phyloP scores from a whole-genome alignment of 2,888 invertebrate genomes.

The Apotomis turbidana region DNA sequence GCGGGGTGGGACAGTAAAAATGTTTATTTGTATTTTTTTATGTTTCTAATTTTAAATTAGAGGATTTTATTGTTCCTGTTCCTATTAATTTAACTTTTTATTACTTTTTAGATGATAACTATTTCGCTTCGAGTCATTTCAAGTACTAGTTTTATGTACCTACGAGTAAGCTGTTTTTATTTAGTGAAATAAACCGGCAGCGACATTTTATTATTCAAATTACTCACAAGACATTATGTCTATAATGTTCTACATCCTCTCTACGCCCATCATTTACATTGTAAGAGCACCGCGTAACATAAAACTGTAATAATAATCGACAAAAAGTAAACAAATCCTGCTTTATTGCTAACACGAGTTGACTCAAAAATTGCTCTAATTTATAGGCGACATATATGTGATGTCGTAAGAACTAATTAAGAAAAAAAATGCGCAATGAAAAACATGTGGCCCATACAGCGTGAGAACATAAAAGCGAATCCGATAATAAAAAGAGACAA shows the following conservation, averaged over 20 bases:
- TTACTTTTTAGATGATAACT: slow-evolving; percentile 9
- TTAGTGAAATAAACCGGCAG: neutral
- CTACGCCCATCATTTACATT: slow-evolving; percentile 18
- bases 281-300: slow-evolving; percentile 31
- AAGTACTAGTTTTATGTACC: neutral
- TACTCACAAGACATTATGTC: slow-evolving; percentile 10
- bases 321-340: slow-evolving; percentile 68
- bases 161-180: neutral
- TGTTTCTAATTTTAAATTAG: slow-evolving; percentile 48
- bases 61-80: slow-evolving; percentile 51
- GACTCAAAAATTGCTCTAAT: slow-evolving; percentile 74
- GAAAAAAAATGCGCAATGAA: slow-evolving; percentile 74
- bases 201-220: neutral
- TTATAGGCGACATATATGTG: slow-evolving; percentile 70
- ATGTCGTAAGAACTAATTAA: slow-evolving; percentile 67
- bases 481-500: slow-evolving; percentile 63
- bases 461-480: slow-evolving; percentile 76
- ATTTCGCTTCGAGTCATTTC: neutral
- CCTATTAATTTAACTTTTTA: slow-evolving; percentile 19
- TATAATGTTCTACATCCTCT: slow-evolving; percentile 28
- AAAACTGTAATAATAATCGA: slow-evolving; percentile 39
- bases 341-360: slow-evolving; percentile 74
- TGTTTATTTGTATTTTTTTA: slow-evolving; percentile 53
- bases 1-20: slow-evolving; percentile 60
- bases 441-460: slow-evolving; percentile 75